Evolutionary conservation across 2,888 invertebrate genomes (phyloP), one percentile per base, ranked within the genome.

Genomic region (Protophormia terraenovae): DNA sequence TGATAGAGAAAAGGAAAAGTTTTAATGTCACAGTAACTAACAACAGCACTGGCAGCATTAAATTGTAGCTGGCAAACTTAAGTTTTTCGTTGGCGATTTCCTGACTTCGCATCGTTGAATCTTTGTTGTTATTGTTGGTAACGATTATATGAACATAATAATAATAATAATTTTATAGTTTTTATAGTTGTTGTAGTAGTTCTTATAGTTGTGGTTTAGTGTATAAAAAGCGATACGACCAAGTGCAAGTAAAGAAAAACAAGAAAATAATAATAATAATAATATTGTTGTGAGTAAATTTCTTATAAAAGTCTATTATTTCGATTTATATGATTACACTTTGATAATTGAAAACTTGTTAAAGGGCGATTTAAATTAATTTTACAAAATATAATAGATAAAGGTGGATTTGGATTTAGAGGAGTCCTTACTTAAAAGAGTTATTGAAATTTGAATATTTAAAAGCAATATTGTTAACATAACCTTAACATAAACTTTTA

Each of bases 301-400:
- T 41, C 75, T 69, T 53, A 69, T 67, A 35, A 60, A 81, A 64
- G 71, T 76, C 82, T 69, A 55, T 76, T 71, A 71, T 71, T 58
- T 55, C 77, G 66, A 77, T 83, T 83, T 72, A 77, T 83, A 41
- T 66, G 69, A 76, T 76, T 77, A 66, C 66, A 50, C 50, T 47
- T 58, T 38, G 38, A 58, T 77, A 77, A 77, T 72, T 72, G 50
- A 83, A 73, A 78, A 24, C 60, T 58, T 58, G 47, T 60, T 60
- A 83, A 62, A 55, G 53, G 55, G 35, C 45, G 50, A 72, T 66
- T 66, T 80, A 72, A 72, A 80, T 80, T 55, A 55, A 55, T 80
- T 55, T 64, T 16, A 14, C 10, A 69, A 60, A 22, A 75, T 24
- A 50, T 12, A 7, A 32, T n/a, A 38, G 29, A 41, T 55, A 53